Evolutionary conservation across 2,113 vertebrate species (phyloP).

Genomic region (Heterochromis multidens): DNA sequence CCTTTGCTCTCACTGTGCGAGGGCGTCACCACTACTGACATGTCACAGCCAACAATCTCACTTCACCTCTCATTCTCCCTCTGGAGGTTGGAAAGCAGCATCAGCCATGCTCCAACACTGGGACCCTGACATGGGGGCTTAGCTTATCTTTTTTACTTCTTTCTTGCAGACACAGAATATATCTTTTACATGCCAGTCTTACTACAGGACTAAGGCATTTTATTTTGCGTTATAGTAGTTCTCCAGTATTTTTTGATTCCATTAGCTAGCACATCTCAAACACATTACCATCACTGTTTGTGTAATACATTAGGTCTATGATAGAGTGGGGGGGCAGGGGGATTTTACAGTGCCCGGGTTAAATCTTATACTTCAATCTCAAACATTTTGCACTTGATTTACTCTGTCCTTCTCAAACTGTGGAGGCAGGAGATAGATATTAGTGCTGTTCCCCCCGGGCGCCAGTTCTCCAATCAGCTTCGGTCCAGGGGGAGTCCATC

Average conservation of each 20-base stretch:
- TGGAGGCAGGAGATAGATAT: conserved; percentile 67
- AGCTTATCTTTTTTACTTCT: conserved; percentile 13
- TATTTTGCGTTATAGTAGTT: conserved; percentile 34
- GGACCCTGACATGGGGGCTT: conserved; percentile 46
- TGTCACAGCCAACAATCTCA: conserved; percentile 82
- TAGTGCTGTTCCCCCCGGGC: conserved; percentile 63
- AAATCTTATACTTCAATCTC: conserved; percentile 62
- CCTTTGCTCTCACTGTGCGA: conserved; percentile 84
- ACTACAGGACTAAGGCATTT: conserved; percentile 12
- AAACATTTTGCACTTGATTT: conserved; percentile 59
- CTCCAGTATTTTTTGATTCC: conserved; percentile 51
- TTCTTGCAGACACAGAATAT: conserved; percentile 10
- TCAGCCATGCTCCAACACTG: conserved; percentile 74
- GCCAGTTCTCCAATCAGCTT: conserved; percentile 70
- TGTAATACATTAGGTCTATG: conserved; percentile 42
- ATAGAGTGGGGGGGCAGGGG: conserved; percentile 43
- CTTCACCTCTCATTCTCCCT: conserved; percentile 80
- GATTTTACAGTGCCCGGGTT: conserved; percentile 46
- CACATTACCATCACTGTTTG: conserved; percentile 39
- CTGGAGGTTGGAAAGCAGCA: conserved; percentile 84
- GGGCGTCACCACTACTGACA: conserved; percentile 78
- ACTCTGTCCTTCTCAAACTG: conserved; percentile 54
- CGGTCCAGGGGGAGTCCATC: conserved; percentile 70
- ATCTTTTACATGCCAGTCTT: conserved; percentile 11
- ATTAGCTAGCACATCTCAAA: conserved; percentile 21